phyloP scores from a whole-genome alignment of 2,113 vertebrate species.

The Coptodon bakossiorum region DNA sequence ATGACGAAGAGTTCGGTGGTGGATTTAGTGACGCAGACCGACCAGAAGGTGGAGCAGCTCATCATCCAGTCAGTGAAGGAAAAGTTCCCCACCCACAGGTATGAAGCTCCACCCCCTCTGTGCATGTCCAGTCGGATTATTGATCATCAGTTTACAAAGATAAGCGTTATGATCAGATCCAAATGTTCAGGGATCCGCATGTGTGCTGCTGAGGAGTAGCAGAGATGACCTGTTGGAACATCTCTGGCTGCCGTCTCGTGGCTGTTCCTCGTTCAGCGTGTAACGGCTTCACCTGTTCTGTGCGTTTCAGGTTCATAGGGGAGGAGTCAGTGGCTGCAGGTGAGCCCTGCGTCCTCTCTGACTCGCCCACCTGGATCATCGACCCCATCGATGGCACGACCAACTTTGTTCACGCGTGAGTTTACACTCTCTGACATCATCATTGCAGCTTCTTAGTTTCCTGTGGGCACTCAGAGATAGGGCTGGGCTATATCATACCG shows the following conservation, averaged over 20 bases:
- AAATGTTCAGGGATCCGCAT: neutral
- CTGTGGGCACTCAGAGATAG: neutral
- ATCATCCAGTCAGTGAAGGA: constrained; percentile 85
- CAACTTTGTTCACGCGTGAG: constrained; percentile 93
- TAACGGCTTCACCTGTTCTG: neutral
- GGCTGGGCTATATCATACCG: rapidly evolving
- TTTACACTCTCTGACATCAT: neutral
- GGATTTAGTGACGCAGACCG: constrained; percentile 91
- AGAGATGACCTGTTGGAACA: neutral
- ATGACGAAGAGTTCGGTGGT: constrained; percentile 90
- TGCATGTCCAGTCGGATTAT: neutral
- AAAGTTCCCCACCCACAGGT: constrained; percentile 92
- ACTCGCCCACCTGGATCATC: constrained; percentile 92
- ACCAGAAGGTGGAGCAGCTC: constrained; percentile 94
- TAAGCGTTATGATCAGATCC: neutral
- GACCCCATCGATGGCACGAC: constrained; percentile 97
- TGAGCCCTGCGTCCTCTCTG: constrained; percentile 76
- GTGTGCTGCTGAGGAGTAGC: neutral
- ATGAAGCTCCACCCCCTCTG: neutral
- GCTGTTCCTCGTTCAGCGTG: neutral
- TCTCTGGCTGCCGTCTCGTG: neutral
- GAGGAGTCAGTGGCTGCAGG: constrained; percentile 97
- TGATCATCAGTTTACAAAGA: neutral
- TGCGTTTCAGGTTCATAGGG: constrained; percentile 83
- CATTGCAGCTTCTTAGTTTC: neutral